Conservation (phyloP, 2,888 invertebrate species). For the Polymixis lichenea region DNA sequence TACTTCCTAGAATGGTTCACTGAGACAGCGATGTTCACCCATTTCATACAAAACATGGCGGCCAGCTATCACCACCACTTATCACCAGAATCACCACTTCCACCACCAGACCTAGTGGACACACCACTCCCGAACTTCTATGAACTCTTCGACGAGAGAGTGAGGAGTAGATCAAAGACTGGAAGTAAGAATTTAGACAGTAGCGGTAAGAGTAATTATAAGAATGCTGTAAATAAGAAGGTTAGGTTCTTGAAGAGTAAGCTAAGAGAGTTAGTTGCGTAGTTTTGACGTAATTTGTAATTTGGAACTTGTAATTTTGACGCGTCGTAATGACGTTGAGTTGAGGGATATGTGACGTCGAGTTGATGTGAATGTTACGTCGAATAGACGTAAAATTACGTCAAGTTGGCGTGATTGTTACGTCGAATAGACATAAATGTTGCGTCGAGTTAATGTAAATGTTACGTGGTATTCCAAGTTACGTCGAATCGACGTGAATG, state of each 20-base stretch:
- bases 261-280: slow-evolving; percentile 85
- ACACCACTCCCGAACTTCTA: slow-evolving; percentile 86
- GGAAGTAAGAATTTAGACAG: slow-evolving; percentile 70
- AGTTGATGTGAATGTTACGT: background rate
- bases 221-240: slow-evolving; percentile 84
- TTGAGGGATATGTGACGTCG: background rate
- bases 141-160: slow-evolving; percentile 82
- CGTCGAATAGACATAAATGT: background rate
- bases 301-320: background rate
- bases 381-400: background rate
- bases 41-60: slow-evolving; percentile 92
- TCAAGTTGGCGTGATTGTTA: background rate
- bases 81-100: slow-evolving; percentile 36
- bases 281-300: slow-evolving; percentile 4
- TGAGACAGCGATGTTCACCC: slow-evolving; percentile 96
- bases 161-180: slow-evolving; percentile 70
- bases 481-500: background rate
- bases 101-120: slow-evolving; percentile 74
- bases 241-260: slow-evolving; percentile 84
- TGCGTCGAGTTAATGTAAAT: background rate
- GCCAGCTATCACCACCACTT: slow-evolving; percentile 48
- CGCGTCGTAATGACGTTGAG: slow-evolving; percentile 7
- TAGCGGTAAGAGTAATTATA: slow-evolving; percentile 80
- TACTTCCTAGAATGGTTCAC: slow-evolving; percentile 96
- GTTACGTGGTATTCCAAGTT: background rate